These are phyloP conservation scores for Chelmon rostratus DNA, from an alignment of 2,797 vertebrate species.

Conservation along the genomic window DNA sequence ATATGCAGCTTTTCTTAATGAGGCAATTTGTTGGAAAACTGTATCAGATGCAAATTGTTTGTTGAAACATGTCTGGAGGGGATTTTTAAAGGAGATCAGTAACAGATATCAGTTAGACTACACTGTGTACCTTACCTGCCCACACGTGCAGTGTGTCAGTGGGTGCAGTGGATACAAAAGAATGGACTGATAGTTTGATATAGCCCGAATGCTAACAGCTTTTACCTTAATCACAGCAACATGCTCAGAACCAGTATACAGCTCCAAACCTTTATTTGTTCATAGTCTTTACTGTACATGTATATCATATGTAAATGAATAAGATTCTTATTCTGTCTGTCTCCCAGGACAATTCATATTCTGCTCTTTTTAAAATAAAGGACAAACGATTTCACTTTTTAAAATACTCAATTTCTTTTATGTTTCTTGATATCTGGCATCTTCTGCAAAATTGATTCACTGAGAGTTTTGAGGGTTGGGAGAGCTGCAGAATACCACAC, in stretches of 20 bases:
- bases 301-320: neutral
- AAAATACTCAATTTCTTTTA: slow-evolving; percentile 39
- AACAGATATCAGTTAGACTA: too few species aligned
- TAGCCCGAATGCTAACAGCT: too few species aligned
- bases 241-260: neutral
- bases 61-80: too few species aligned
- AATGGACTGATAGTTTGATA: neutral
- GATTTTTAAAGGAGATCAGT: too few species aligned
- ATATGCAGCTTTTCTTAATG: too few species aligned
- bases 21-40: too few species aligned
- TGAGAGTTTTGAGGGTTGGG: neutral
- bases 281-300: neutral
- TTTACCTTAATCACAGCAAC: neutral
- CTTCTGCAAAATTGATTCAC: slow-evolving; percentile 21
- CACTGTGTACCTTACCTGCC: too few species aligned
- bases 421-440: neutral
- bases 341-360: neutral
- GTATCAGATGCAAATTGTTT: too few species aligned
- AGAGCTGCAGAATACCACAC: slow-evolving; percentile 4
- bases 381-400: slow-evolving; percentile 16
- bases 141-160: too few species aligned
- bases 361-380: slow-evolving; percentile 4
- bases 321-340: neutral
- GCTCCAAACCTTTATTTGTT: neutral
- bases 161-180: neutral